phyloP scores from a whole-genome alignment of 1,140 invertebrate species.

The Caenorhabditis briggsae region DNA sequence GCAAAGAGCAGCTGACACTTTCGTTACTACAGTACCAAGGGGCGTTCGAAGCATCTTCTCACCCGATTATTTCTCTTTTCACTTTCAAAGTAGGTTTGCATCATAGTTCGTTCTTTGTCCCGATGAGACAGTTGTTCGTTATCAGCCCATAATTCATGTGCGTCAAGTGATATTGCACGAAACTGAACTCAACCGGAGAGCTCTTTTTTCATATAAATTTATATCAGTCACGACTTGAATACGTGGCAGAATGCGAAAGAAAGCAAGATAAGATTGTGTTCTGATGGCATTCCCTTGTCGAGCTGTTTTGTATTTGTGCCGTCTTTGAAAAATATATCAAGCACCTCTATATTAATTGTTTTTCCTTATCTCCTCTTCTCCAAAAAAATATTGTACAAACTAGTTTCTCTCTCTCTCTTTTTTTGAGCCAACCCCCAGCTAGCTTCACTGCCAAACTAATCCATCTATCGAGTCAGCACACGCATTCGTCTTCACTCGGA shows the following conservation, averaged over 20 bases:
- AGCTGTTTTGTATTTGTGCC: not conserved
- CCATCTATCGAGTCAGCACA: constrained; percentile 9
- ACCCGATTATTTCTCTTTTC: not conserved
- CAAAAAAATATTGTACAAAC: not conserved
- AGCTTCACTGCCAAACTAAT: not conserved
- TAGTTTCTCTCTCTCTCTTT: not conserved
- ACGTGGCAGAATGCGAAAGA: not conserved
- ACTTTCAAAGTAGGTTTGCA: not conserved
- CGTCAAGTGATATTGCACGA: constrained; percentile 9
- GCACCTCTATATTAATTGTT: constrained; percentile 3
- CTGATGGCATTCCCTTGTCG: not conserved
- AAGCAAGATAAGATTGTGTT: not conserved
- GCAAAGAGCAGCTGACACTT: too few relatives aligned
- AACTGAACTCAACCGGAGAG: not conserved
- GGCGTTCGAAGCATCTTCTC: not conserved
- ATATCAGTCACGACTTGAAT: constrained; percentile 20
- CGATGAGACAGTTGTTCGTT: constrained; percentile 5
- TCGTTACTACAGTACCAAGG: not conserved
- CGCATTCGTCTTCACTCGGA: constrained; percentile 14
- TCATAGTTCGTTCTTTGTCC: constrained; percentile 35
- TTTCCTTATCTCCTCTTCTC: not conserved
- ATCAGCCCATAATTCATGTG: constrained; percentile 1
- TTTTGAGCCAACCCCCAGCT: not conserved
- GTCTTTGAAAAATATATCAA: not conserved
- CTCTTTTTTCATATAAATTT: constrained; percentile 7